A percentile compares a stretch with the other conserved stretches of the same genome.
Evolutionary conservation across 2,888 invertebrate species (phyloP).

Genomic region (Luffia ferchaultella): DNA sequence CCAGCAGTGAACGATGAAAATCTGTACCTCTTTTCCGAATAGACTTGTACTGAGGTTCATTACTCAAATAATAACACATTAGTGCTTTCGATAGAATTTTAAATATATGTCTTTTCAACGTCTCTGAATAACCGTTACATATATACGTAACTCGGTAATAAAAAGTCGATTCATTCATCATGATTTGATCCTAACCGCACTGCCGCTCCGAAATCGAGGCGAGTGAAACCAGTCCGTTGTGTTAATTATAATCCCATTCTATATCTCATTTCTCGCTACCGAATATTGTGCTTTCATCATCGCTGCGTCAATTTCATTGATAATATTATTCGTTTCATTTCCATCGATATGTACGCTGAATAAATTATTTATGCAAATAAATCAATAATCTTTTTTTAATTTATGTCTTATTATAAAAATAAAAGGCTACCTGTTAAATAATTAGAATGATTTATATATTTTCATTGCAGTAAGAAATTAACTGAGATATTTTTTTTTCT

Average conservation of each 20-base stretch:
- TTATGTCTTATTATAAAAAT: not conserved
- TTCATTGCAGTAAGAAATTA: no score
- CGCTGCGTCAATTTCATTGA: slow-evolving; percentile 46
- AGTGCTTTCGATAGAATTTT: no score
- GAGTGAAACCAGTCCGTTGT: slow-evolving; percentile 41
- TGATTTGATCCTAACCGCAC: slow-evolving; percentile 45
- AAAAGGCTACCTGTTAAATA: no score
- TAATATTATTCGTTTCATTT: not conserved
- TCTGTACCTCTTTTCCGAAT: no score
- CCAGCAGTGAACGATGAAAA: no score
- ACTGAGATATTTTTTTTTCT: no score
- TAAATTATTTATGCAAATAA: not conserved
- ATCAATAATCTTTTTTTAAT: not conserved
- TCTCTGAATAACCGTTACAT: not conserved
- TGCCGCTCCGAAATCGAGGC: slow-evolving; percentile 41
- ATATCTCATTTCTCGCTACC: slow-evolving; percentile 53
- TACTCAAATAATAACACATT: no score
- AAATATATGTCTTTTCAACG: no score
- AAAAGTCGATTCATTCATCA: slow-evolving; percentile 58
- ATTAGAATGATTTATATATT: no score
- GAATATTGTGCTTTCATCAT: slow-evolving; percentile 43
- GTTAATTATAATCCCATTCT: slow-evolving; percentile 56
- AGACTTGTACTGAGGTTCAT: no score
- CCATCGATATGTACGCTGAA: not conserved
- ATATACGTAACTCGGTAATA: not conserved